Evolutionary conservation across 2,797 vertebrate genomes (phyloP).

Genomic region (Pogonophryne albipinna): DNA sequence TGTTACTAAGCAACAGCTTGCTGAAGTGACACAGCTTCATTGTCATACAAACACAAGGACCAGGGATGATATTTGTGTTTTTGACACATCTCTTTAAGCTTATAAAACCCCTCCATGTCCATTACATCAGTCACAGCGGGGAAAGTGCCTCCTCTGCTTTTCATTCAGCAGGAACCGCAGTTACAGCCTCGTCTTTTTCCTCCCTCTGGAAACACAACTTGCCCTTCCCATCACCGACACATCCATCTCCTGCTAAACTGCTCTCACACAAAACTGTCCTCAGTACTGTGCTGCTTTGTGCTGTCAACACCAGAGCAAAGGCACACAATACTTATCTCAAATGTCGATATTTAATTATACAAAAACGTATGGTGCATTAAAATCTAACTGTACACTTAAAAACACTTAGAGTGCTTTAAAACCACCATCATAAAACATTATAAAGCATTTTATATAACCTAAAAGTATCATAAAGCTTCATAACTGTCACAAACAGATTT

Average conservation of each 20-base stretch:
- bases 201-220: conserved; percentile 54
- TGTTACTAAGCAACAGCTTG: conserved; percentile 55
- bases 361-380: too few relatives aligned
- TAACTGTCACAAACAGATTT: too few relatives aligned
- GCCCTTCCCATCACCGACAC: conserved; percentile 57
- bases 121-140: conserved; percentile 44
- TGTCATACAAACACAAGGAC: neutral
- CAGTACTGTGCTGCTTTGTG: neutral
- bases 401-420: too few relatives aligned
- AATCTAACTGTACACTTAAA: too few relatives aligned
- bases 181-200: conserved; percentile 40
- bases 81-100: too few relatives aligned
- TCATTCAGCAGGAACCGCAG: conserved; percentile 43
- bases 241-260: conserved; percentile 55
- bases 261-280: conserved; percentile 37
- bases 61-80: too few relatives aligned
- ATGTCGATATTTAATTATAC: too few relatives aligned
- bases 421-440: too few relatives aligned
- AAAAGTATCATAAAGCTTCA: too few relatives aligned
- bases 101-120: neutral
- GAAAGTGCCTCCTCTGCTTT: conserved; percentile 25
- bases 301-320: conserved; percentile 7
- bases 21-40: conserved; percentile 19
- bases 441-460: too few relatives aligned
- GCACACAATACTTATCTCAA: conserved; percentile 4